Evolutionary conservation across 2,888 invertebrate species (phyloP).

Genomic region (Fragum whitleyi): DNA sequence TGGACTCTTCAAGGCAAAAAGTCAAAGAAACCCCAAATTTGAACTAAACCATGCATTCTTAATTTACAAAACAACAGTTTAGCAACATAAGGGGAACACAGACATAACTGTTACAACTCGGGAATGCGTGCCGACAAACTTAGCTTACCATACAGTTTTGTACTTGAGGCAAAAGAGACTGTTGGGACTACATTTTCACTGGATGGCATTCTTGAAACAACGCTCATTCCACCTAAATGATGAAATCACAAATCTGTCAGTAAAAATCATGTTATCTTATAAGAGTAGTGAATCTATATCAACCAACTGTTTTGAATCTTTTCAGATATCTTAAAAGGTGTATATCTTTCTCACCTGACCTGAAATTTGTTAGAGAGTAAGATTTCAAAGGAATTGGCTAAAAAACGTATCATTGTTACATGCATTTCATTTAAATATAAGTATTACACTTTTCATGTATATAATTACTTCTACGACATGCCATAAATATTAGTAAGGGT

Average conservation of each 20-base stretch:
- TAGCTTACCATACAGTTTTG: constrained; percentile 77
- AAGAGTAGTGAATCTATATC: background rate
- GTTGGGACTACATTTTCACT: constrained; percentile 66
- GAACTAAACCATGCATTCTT: constrained; percentile 5
- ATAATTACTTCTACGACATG: too few species aligned
- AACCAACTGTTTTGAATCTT: too few species aligned
- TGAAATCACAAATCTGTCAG: background rate
- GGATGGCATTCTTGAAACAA: constrained; percentile 65
- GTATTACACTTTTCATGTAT: too few species aligned
- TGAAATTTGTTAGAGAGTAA: too few species aligned
- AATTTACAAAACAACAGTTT: background rate
- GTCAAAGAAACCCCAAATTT: background rate
- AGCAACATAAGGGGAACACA: background rate
- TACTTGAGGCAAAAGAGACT: constrained; percentile 70
- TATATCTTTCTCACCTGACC: too few species aligned
- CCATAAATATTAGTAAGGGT: too few species aligned
- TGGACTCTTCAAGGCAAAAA: too few species aligned
- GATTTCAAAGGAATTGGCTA: too few species aligned
- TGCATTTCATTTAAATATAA: too few species aligned
- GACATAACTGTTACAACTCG: background rate
- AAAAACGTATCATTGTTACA: too few species aligned
- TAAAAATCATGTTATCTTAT: background rate
- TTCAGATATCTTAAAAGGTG: too few species aligned
- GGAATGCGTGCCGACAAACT: constrained; percentile 16
- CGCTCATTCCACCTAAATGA: constrained; percentile 49